These are phyloP conservation scores for Pocillopora meandrina DNA, from an alignment of 92 coral and sea anemone genomes.

Conservation along the genomic window DNA sequence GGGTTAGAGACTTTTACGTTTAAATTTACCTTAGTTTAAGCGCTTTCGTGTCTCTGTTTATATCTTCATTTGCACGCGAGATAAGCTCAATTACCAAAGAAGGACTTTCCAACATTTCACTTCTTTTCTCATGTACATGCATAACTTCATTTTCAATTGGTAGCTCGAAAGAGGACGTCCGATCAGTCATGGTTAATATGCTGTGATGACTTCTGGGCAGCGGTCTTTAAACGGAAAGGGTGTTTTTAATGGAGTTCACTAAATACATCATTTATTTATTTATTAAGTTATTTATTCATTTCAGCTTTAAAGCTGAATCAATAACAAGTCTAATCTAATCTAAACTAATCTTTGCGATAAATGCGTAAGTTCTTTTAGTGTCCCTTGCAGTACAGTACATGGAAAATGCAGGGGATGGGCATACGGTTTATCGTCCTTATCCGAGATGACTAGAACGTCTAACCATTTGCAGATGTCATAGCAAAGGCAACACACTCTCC, in stretches of 20 bases:
- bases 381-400: too few species aligned
- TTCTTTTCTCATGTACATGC: slow-evolving; percentile 3
- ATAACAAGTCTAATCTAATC: too few species aligned
- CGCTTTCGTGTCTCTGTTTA: not conserved
- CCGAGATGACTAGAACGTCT: too few species aligned
- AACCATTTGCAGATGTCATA: too few species aligned
- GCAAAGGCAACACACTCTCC: too few species aligned
- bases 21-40: slow-evolving; percentile 21
- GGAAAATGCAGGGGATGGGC: too few species aligned
- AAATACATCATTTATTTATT: too few species aligned
- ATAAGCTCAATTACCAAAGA: slow-evolving; percentile 17
- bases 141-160: not conserved
- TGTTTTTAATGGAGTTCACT: not conserved
- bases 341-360: too few species aligned
- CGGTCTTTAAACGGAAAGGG: slow-evolving; percentile 21
- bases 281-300: too few species aligned
- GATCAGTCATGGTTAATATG: not conserved
- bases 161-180: slow-evolving; percentile 7
- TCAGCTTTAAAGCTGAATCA: too few species aligned
- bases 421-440: too few species aligned
- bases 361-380: too few species aligned
- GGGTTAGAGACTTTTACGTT: not conserved
- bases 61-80: slow-evolving; percentile 20
- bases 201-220: slow-evolving; percentile 19
- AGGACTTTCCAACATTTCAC: not conserved